phyloP scores from a whole-genome alignment of 2,888 invertebrate species.

The Maniola hyperantus region DNA sequence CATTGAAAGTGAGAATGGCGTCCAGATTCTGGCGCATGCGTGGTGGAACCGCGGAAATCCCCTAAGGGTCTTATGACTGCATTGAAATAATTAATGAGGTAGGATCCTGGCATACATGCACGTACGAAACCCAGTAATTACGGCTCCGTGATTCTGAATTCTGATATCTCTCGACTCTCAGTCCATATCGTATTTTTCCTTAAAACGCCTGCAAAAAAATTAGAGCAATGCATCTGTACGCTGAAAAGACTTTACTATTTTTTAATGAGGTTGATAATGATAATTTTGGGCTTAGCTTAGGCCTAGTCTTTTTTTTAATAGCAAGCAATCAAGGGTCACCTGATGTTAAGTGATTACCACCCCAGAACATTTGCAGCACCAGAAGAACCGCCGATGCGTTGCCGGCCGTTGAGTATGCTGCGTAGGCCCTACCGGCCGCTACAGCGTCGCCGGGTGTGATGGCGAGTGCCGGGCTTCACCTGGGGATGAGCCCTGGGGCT shows the following conservation, averaged over 20 bases:
- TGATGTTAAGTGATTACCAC: too few species aligned
- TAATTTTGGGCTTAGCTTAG: too few species aligned
- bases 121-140: conserved; percentile 16
- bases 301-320: too few species aligned
- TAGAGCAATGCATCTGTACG: conserved; percentile 36
- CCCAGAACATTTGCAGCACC: too few species aligned
- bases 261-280: too few species aligned
- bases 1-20: conserved; percentile 75
- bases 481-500: too few species aligned
- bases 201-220: conserved; percentile 55
- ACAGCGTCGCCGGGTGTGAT: too few species aligned
- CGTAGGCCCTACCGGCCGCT: too few species aligned
- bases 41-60: conserved; percentile 41
- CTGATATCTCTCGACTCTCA: neutral
- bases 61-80: conserved; percentile 34
- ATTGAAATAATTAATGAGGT: conserved; percentile 34
- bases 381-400: too few species aligned
- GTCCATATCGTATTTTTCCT: conserved; percentile 11
- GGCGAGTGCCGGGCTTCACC: too few species aligned
- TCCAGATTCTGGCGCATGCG: conserved; percentile 76
- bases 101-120: conserved; percentile 13
- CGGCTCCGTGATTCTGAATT: conserved; percentile 1
- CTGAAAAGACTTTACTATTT: neutral
- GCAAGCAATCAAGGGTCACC: too few species aligned
- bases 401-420: too few species aligned